phyloP scores from a whole-genome alignment of 2,888 invertebrate genomes.

The Melanophora roralis region DNA sequence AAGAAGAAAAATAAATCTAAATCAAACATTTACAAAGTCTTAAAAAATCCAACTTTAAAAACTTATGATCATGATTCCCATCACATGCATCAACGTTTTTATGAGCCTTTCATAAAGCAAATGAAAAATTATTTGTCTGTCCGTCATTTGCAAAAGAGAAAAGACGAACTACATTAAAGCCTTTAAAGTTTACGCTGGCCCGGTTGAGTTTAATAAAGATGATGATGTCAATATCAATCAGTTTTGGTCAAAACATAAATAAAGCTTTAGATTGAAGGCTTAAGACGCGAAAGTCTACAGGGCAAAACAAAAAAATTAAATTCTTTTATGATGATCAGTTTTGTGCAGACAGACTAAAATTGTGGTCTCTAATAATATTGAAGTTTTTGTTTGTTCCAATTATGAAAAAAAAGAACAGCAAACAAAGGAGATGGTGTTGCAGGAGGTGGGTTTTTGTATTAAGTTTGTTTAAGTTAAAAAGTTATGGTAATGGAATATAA shows the following conservation, averaged over 20 bases:
- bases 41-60: slow-evolving; percentile 26
- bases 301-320: slow-evolving; percentile 28
- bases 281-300: slow-evolving; percentile 8
- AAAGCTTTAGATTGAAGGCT: not conserved
- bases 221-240: slow-evolving; percentile 62
- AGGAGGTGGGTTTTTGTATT: slow-evolving; percentile 9
- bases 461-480: slow-evolving; percentile 3
- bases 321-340: slow-evolving; percentile 36
- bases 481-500: slow-evolving; percentile 16
- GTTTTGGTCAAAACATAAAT: slow-evolving; percentile 38
- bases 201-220: slow-evolving; percentile 70
- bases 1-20: slow-evolving; percentile 5
- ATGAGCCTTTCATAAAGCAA: not conserved
- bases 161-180: slow-evolving; percentile 19
- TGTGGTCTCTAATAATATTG: slow-evolving; percentile 15
- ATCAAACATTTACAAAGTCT: slow-evolving; percentile 52
- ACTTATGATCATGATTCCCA: slow-evolving; percentile 20
- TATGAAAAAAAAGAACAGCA: not conserved
- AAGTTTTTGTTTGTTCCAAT: not conserved
- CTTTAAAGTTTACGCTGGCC: slow-evolving; percentile 66
- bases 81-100: slow-evolving; percentile 19
- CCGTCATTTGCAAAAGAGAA: not conserved
- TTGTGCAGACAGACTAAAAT: not conserved
- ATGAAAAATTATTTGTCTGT: not conserved
- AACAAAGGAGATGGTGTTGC: slow-evolving; percentile 33